These are phyloP conservation scores for Ailurus styani DNA, from an alignment of 2,113 vertebrate genomes.

Conservation along the genomic window DNA sequence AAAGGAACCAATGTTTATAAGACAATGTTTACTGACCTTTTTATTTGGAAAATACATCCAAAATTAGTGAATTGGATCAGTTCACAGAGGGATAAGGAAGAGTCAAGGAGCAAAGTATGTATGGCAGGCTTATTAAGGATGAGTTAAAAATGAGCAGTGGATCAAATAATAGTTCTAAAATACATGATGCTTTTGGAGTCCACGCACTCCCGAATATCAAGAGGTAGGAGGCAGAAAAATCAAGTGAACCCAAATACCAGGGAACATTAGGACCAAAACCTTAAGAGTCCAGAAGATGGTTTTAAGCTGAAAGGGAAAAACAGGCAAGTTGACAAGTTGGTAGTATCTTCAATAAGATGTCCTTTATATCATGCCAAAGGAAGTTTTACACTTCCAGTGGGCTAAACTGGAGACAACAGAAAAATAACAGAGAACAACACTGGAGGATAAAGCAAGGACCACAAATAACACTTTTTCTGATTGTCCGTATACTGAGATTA, in stretches of 20 bases:
- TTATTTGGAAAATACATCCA: background rate
- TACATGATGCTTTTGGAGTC: background rate
- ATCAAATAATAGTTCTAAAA: background rate
- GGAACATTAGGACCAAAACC: background rate
- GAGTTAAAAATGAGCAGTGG: background rate
- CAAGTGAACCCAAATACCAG: background rate
- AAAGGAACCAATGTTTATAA: background rate
- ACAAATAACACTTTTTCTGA: background rate
- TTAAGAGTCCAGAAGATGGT: background rate
- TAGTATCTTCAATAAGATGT: background rate
- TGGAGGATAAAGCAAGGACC: background rate
- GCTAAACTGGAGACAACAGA: background rate
- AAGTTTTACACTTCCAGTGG: background rate
- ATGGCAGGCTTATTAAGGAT: background rate
- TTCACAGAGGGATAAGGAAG: background rate
- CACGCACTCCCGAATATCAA: background rate
- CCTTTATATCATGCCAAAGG: background rate
- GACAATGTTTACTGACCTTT: background rate
- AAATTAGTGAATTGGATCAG: background rate
- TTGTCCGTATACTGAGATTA: background rate
- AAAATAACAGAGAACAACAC: background rate
- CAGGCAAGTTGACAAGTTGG: background rate
- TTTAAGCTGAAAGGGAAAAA: background rate
- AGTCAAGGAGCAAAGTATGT: background rate
- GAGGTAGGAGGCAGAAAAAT: background rate